Evolutionary conservation across 2,797 vertebrate species (phyloP).

Genomic region (Carapus acus): DNA sequence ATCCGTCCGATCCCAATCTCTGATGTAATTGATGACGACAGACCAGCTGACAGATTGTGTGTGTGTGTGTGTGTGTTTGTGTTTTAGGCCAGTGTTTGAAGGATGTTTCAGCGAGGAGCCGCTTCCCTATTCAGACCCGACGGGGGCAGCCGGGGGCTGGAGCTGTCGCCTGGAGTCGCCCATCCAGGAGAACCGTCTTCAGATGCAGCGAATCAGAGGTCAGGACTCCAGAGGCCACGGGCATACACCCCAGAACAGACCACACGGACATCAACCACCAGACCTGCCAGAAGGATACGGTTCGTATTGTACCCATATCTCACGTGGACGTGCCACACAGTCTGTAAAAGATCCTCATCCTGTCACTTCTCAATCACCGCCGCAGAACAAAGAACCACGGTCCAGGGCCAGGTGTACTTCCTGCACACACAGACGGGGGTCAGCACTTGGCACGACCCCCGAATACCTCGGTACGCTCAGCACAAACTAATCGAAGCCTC

Average conservation of each 20-base stretch:
- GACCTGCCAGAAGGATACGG: slow-evolving; percentile 86
- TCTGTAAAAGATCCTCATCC: background rate
- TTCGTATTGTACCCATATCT: slow-evolving; percentile 38
- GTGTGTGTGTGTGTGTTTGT: background rate
- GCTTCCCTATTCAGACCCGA: slow-evolving; percentile 86
- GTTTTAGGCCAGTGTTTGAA: slow-evolving; percentile 80
- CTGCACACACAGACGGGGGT: slow-evolving; percentile 96
- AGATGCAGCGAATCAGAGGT: slow-evolving; percentile 84
- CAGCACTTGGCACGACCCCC: slow-evolving; percentile 96
- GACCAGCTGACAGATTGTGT: slow-evolving; percentile 17
- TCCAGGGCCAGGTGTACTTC: slow-evolving; percentile 96
- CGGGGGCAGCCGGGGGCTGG: slow-evolving; percentile 86
- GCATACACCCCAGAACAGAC: slow-evolving; percentile 91
- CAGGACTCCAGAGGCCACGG: slow-evolving; percentile 82
- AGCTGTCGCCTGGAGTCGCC: slow-evolving; percentile 88
- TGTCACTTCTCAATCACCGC: slow-evolving; percentile 8
- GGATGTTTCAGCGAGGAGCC: slow-evolving; percentile 96
- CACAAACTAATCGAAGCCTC: slow-evolving; percentile 9
- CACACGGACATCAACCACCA: slow-evolving; percentile 89
- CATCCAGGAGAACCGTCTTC: slow-evolving; percentile 84
- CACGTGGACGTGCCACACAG: no score
- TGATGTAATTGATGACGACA: slow-evolving; percentile 1
- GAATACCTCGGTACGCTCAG: slow-evolving; percentile 86
- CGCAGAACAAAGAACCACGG: slow-evolving; percentile 91
- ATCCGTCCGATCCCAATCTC: slow-evolving; percentile 17